Conservation (phyloP, 2,797 vertebrate genomes). For the Enteromius treurensis region DNA sequence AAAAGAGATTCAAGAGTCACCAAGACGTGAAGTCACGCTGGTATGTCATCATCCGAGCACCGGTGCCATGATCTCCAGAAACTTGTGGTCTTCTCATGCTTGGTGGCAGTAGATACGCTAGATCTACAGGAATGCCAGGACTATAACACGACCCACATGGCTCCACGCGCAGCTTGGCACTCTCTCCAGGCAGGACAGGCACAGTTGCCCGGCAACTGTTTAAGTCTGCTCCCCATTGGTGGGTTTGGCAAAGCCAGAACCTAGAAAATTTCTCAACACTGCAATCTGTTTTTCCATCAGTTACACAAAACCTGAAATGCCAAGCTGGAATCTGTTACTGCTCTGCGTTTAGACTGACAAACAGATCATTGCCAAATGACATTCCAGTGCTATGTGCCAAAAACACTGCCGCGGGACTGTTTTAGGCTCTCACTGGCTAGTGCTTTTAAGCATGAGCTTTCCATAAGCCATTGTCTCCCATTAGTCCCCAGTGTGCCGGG, state of each 20-base stretch:
- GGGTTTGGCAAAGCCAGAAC: slow-evolving; percentile 45
- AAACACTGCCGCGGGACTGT: slow-evolving; percentile 22
- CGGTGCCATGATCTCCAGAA: slow-evolving; percentile 22
- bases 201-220: slow-evolving; percentile 45
- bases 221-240: slow-evolving; percentile 48
- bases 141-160: slow-evolving; percentile 45
- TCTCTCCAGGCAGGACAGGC: slow-evolving; percentile 34
- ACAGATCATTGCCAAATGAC: slow-evolving; percentile 53
- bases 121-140: slow-evolving; percentile 42
- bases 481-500: slow-evolving; percentile 12
- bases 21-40: neutral
- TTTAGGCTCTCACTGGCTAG: neutral
- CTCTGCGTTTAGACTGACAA: slow-evolving; percentile 45
- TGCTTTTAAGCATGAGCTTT: slow-evolving; percentile 29
- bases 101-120: slow-evolving; percentile 29
- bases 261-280: slow-evolving; percentile 42
- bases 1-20: slow-evolving; percentile 17
- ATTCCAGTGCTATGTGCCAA: slow-evolving; percentile 38
- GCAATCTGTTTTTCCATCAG: slow-evolving; percentile 50
- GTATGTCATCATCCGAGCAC: neutral
- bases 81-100: slow-evolving; percentile 18
- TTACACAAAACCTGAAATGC: slow-evolving; percentile 37
- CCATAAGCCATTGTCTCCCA: slow-evolving; percentile 48
- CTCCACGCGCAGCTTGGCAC: slow-evolving; percentile 39
- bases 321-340: slow-evolving; percentile 49